These are phyloP conservation scores for Collichthys lucidus DNA, from an alignment of 2,113 vertebrate genomes.

Conservation along the genomic window DNA sequence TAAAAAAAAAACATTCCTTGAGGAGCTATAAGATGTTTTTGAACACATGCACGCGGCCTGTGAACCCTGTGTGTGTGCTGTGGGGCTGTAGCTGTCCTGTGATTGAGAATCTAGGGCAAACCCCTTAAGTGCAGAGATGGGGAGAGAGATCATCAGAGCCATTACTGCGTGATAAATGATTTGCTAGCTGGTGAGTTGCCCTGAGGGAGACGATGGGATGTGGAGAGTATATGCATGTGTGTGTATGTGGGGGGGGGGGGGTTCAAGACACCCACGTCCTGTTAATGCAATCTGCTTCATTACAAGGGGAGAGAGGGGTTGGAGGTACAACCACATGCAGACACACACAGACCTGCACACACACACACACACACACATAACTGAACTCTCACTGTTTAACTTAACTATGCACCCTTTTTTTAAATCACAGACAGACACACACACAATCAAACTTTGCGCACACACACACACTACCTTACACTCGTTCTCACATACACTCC, in stretches of 20 bases:
- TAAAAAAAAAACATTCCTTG: not conserved
- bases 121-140: constrained; percentile 72
- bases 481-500: constrained; percentile 40
- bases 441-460: constrained; percentile 49
- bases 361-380: not conserved
- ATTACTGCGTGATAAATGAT: constrained; percentile 81
- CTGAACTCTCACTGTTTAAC: constrained; percentile 23
- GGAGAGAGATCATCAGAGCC: constrained; percentile 76
- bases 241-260: not conserved
- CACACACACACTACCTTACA: constrained; percentile 13
- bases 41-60: constrained; percentile 3
- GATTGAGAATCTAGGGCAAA: constrained; percentile 77
- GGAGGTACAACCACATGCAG: not conserved
- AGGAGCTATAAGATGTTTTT: constrained; percentile 24
- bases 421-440: constrained; percentile 30
- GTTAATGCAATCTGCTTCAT: constrained; percentile 72
- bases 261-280: constrained; percentile 45
- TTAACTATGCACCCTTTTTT: constrained; percentile 18
- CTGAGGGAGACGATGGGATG: constrained; percentile 56
- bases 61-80: not conserved
- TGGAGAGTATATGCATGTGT: constrained; percentile 4
- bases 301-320: constrained; percentile 26
- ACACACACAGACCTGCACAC: not conserved
- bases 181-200: constrained; percentile 72
- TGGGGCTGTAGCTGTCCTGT: constrained; percentile 35